phyloP scores from a whole-genome alignment of 2,888 invertebrate genomes.

The Acronicta alni region DNA sequence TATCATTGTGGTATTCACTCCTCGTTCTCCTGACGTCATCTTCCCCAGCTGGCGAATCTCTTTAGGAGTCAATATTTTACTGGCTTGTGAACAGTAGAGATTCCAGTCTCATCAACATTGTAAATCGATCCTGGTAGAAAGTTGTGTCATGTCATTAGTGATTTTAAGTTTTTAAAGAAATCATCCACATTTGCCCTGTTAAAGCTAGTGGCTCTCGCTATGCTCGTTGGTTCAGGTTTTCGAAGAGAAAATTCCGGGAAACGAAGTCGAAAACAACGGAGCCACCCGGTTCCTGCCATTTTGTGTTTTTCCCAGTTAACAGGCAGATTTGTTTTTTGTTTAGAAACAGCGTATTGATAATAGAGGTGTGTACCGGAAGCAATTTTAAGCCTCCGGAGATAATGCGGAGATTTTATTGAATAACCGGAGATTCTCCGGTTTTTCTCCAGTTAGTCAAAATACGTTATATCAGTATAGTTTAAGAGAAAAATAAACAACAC shows the following conservation, averaged over 20 bases:
- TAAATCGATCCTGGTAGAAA: constrained; percentile 14
- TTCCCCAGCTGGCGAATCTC: no score
- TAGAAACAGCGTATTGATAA: constrained; percentile 38
- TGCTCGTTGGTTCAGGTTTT: constrained; percentile 29
- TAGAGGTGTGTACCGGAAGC: no score
- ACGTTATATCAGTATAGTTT: no score
- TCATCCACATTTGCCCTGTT: constrained; percentile 17
- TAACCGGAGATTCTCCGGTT: no score
- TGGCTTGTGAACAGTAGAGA: no score
- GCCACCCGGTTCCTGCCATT: constrained; percentile 31
- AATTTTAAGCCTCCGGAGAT: no score
- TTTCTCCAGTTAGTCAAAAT: no score
- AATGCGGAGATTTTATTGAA: no score
- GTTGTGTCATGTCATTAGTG: constrained; percentile 8
- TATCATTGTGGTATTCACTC: constrained; percentile 2
- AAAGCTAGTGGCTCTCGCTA: constrained; percentile 40
- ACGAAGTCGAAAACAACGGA: constrained; percentile 16
- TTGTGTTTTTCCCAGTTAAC: constrained; percentile 17
- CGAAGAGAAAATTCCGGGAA: constrained; percentile 22
- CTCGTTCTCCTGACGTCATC: constrained; percentile 6
- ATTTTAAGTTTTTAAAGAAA: constrained; percentile 16
- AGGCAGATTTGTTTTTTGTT: constrained; percentile 25
- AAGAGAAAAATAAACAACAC: no score
- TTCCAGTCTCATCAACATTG: not conserved
- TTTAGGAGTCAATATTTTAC: no score